A percentile compares a stretch with the other conserved stretches of the same genome.
These are phyloP conservation scores for Lethenteron camtschaticum DNA, from an alignment of 2,113 vertebrate species.

Conservation along the genomic window DNA sequence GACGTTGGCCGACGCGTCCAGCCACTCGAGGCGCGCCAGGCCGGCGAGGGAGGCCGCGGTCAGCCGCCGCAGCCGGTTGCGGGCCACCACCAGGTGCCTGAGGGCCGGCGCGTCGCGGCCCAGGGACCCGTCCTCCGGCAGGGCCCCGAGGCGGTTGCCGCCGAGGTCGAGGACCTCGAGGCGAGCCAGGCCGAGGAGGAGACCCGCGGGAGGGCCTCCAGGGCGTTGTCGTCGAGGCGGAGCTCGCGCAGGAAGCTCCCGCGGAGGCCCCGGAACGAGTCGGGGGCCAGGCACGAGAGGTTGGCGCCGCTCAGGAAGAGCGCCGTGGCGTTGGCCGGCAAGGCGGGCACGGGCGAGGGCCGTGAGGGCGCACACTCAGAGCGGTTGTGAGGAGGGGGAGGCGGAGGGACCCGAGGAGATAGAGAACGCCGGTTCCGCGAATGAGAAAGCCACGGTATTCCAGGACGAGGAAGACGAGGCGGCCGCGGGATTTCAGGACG, in stretches of 20 bases:
- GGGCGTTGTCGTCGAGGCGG: slow-evolving; percentile 37
- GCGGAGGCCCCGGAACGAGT: too few species aligned
- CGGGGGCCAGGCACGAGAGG: too few species aligned
- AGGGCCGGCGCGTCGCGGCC: slow-evolving; percentile 20
- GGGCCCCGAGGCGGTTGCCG: slow-evolving; percentile 21
- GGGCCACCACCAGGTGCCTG: slow-evolving; percentile 29
- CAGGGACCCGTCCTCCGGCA: slow-evolving; percentile 18
- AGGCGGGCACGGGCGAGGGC: too few species aligned
- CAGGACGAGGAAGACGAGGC: too few species aligned
- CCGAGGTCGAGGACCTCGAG: slow-evolving; percentile 41
- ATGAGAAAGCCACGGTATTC: too few species aligned
- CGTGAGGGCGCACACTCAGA: too few species aligned
- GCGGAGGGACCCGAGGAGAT: too few species aligned
- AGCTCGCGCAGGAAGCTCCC: slow-evolving; percentile 24
- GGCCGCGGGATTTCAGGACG: too few species aligned
- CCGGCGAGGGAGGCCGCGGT: slow-evolving; percentile 20
- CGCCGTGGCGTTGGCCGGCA: too few species aligned
- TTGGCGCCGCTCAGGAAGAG: too few species aligned
- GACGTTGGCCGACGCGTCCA: slow-evolving; percentile 34
- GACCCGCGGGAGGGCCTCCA: slow-evolving; percentile 20
- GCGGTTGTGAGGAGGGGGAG: too few species aligned
- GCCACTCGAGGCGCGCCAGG: slow-evolving; percentile 21
- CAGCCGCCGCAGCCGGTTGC: slow-evolving; percentile 21
- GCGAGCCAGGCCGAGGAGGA: slow-evolving; percentile 22
- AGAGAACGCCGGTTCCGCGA: too few species aligned